Evolutionary conservation across 2,888 invertebrate species (phyloP).

Genomic region (Rotaria macrura): DNA sequence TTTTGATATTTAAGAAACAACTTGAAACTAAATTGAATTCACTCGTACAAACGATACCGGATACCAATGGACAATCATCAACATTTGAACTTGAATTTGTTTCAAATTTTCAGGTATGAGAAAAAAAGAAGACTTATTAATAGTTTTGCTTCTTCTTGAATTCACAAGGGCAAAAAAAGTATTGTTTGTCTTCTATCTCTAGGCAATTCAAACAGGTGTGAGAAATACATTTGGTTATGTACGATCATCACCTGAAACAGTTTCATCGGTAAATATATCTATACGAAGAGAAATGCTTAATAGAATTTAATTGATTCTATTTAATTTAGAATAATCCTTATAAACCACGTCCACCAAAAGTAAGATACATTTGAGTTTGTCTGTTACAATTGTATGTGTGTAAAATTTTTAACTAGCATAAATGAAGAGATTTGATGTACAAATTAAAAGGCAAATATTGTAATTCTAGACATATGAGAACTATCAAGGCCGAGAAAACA

Average conservation of each 20-base stretch:
- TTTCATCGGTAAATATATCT: background rate
- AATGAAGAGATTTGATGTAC: no score
- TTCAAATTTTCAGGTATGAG: conserved; percentile 72
- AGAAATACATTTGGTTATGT: conserved; percentile 87
- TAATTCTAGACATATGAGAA: background rate
- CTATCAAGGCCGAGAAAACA: background rate
- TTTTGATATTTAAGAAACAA: conserved; percentile 81
- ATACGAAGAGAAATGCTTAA: background rate
- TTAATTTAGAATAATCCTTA: background rate
- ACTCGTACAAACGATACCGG: conserved; percentile 69
- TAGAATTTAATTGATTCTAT: background rate
- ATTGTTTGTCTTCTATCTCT: conserved; percentile 42
- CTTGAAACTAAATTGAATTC: conserved; percentile 78
- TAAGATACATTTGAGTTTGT: background rate
- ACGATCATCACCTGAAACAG: conserved; percentile 48
- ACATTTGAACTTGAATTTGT: conserved; percentile 72
- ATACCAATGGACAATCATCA: conserved; percentile 59
- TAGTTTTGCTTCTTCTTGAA: background rate
- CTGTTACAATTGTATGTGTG: background rate
- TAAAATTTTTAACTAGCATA: no score
- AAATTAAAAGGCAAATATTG: background rate
- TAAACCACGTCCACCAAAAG: background rate
- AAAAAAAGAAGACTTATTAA: background rate
- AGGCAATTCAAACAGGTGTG: conserved; percentile 66
- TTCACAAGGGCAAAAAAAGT: no score